Evolutionary conservation across 2,797 vertebrate species (phyloP).

Genomic region (Staurois parvus): DNA sequence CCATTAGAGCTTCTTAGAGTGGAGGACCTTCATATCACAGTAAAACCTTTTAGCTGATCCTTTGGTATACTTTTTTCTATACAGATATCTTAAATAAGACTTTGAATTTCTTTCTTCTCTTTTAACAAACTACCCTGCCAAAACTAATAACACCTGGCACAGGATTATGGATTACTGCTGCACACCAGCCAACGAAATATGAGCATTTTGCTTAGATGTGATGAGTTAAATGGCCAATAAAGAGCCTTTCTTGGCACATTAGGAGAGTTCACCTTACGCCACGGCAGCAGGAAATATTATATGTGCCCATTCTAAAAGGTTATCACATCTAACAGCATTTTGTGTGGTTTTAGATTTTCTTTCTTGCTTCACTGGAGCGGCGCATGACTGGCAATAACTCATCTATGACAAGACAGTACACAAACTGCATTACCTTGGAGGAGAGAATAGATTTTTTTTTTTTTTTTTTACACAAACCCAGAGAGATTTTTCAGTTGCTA

Average conservation of each 20-base stretch:
- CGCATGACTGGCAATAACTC: conserved; percentile 49
- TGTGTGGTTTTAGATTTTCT: conserved; percentile 33
- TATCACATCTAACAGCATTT: conserved; percentile 48
- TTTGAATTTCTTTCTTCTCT: neutral
- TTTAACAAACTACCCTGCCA: conserved; percentile 21
- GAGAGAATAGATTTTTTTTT: conserved; percentile 19
- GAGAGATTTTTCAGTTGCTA: conserved; percentile 32
- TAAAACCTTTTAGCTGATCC: neutral
- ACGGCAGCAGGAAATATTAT: conserved; percentile 17
- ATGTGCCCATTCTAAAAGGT: conserved; percentile 42
- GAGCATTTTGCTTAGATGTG: conserved; percentile 2
- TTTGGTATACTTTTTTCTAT: no score
- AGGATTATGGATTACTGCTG: neutral
- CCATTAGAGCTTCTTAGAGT: no score
- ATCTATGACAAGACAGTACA: conserved; percentile 48
- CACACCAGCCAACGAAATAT: conserved; percentile 7
- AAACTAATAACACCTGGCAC: neutral
- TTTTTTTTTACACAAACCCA: conserved; percentile 29
- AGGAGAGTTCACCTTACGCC: neutral
- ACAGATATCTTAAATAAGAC: conserved; percentile 15
- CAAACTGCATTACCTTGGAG: conserved; percentile 36
- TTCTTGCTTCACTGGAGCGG: conserved; percentile 29
- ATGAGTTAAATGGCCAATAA: conserved; percentile 39
- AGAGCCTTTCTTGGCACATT: neutral
- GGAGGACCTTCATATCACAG: no score